Conservation (phyloP, 1,140 invertebrate species). For the Psilanteris sp. region DNA sequence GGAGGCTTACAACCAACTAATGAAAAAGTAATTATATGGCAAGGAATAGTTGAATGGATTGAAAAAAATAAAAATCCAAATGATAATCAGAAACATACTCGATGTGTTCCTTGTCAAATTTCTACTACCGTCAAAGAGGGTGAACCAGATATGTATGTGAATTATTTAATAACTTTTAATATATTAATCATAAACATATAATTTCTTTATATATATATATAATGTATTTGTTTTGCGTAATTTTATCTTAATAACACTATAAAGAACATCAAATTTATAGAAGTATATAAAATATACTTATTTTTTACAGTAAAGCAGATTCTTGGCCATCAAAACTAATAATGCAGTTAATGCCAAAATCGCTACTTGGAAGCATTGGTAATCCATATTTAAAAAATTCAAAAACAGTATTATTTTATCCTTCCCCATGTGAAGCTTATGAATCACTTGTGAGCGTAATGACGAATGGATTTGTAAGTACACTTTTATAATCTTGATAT, state of each 20-base stretch:
- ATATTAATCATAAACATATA: no score
- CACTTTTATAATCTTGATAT: no score
- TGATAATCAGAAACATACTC: constrained; percentile 88
- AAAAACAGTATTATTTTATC: constrained; percentile 91
- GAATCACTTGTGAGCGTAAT: constrained; percentile 93
- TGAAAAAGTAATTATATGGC: constrained; percentile 89
- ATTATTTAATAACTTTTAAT: no score
- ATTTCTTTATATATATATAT: constrained; percentile 11
- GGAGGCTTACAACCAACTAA: constrained; percentile 71
- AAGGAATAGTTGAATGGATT: constrained; percentile 93
- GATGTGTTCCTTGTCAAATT: constrained; percentile 91
- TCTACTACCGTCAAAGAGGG: constrained; percentile 88
- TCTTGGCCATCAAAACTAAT: constrained; percentile 95
- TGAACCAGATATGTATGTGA: constrained; percentile 88
- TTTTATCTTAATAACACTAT: no score
- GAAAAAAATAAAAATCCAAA: constrained; percentile 88
- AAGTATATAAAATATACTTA: no score
- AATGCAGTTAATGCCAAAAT: constrained; percentile 96
- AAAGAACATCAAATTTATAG: no score
- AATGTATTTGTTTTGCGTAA: no score
- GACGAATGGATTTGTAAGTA: constrained; percentile 92
- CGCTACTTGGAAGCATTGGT: constrained; percentile 92
- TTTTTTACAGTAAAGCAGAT: constrained; percentile 87
- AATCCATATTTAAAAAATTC: constrained; percentile 92
- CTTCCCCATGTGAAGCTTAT: constrained; percentile 86